These are phyloP conservation scores for Sinonovacula constricta DNA, from an alignment of 1,140 invertebrate genomes.

Conservation along the genomic window DNA sequence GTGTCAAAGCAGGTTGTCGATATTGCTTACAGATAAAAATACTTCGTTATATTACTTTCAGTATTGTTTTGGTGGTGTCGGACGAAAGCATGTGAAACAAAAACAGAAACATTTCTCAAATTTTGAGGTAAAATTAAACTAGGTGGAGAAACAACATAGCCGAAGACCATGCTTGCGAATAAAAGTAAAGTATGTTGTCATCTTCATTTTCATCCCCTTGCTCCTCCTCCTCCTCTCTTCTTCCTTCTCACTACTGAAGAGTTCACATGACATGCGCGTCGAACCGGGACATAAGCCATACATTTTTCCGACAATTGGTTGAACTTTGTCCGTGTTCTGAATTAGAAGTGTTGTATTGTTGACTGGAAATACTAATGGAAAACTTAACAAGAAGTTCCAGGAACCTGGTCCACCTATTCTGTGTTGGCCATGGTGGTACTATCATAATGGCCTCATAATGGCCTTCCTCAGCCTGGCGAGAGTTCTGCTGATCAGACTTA, in stretches of 20 bases:
- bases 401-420: constrained; percentile 9
- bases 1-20: too few species aligned
- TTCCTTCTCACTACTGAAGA: not conserved
- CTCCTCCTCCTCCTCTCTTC: too few species aligned
- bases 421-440: constrained; percentile 22
- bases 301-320: constrained; percentile 34
- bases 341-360: constrained; percentile 7
- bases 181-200: too few species aligned
- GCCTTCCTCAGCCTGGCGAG: not conserved
- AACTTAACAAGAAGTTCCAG: constrained; percentile 13
- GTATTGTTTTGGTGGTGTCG: too few species aligned
- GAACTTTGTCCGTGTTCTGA: constrained; percentile 3
- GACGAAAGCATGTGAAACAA: too few species aligned
- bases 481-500: not conserved
- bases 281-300: not conserved
- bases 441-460: not conserved
- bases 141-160: too few species aligned
- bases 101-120: too few species aligned
- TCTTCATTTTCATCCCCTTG: too few species aligned
- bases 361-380: constrained; percentile 17
- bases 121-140: too few species aligned
- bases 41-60: too few species aligned
- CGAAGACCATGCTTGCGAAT: too few species aligned
- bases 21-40: too few species aligned
- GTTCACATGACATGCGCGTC: not conserved